Percentiles rank a stretch among this genome's conserved stretches.
Evolutionary conservation across 1,140 invertebrate genomes (phyloP).

Genomic region (Elymnias hypermnestra): DNA sequence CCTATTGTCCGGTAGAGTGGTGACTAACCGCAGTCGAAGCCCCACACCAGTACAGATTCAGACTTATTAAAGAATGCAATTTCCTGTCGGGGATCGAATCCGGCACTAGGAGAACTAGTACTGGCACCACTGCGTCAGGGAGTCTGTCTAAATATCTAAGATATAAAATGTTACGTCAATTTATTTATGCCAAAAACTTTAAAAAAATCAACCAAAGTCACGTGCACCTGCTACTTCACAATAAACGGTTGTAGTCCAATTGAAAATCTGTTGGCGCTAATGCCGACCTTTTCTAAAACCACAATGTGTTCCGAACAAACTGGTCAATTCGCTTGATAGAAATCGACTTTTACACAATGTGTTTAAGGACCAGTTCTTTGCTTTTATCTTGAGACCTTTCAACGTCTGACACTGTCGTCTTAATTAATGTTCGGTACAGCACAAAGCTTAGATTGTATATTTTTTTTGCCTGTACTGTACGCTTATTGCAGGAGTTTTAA

Average conservation of each 20-base stretch:
- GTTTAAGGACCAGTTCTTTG: slow-evolving; percentile 31
- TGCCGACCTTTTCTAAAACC: slow-evolving; percentile 26
- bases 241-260: slow-evolving; percentile 28
- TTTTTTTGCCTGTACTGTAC: slow-evolving; percentile 48
- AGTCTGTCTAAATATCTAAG: too few species aligned
- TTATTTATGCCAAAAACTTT: too few species aligned
- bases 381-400: slow-evolving; percentile 31
- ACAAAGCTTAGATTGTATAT: slow-evolving; percentile 45
- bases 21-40: not conserved
- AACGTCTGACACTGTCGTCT: slow-evolving; percentile 35
- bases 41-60: not conserved
- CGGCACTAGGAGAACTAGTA: too few species aligned
- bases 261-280: slow-evolving; percentile 31
- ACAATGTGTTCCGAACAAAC: slow-evolving; percentile 26
- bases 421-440: slow-evolving; percentile 61
- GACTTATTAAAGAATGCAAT: too few species aligned
- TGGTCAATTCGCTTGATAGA: slow-evolving; percentile 13
- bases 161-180: too few species aligned
- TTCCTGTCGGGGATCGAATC: too few species aligned
- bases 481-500: slow-evolving; percentile 54
- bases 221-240: slow-evolving; percentile 13
- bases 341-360: slow-evolving; percentile 14
- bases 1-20: too few species aligned
- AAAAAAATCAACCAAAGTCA: too few species aligned
- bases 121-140: too few species aligned